Evolutionary conservation across 2,797 vertebrate genomes (phyloP).

Genomic region (Sebastolobus altivelis): DNA sequence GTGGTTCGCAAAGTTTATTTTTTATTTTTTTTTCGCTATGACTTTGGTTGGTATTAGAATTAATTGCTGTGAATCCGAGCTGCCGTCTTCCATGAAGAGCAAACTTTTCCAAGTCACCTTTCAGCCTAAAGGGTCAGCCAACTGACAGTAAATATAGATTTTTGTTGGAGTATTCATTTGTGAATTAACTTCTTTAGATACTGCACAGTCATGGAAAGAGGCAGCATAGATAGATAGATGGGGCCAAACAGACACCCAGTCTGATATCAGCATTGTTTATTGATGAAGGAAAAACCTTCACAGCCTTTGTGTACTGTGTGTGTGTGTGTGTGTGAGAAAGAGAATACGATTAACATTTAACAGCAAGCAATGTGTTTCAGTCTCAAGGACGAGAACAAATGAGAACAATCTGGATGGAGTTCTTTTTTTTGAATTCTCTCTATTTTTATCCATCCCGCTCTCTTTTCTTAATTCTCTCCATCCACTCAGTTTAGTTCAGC

Average conservation of each 20-base stretch:
- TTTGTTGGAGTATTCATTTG: neutral
- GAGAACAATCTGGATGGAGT: constrained; percentile 14
- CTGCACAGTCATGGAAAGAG: neutral
- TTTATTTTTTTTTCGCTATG: neutral
- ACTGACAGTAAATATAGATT: accelerated
- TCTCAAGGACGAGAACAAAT: constrained; percentile 28
- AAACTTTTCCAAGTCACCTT: neutral
- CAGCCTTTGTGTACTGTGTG: neutral
- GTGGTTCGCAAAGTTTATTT: neutral
- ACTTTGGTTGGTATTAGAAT: neutral
- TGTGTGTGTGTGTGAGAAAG: neutral
- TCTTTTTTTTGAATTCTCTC: neutral
- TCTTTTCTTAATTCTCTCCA: neutral
- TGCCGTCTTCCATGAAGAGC: neutral
- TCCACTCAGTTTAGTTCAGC: neutral
- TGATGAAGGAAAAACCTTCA: constrained; percentile 3
- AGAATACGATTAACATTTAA: constrained; percentile 19
- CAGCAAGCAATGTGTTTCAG: constrained; percentile 12
- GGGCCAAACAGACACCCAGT: neutral
- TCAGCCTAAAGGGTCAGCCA: neutral
- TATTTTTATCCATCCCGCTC: constrained; percentile 16
- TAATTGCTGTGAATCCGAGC: neutral
- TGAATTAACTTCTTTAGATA: neutral
- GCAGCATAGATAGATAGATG: neutral
- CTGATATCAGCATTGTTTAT: neutral